Evolutionary conservation across 30 jellyfish, hydroid and myxozoan genomes (phyloP).

Genomic region (Nemopilema nomurai): DNA sequence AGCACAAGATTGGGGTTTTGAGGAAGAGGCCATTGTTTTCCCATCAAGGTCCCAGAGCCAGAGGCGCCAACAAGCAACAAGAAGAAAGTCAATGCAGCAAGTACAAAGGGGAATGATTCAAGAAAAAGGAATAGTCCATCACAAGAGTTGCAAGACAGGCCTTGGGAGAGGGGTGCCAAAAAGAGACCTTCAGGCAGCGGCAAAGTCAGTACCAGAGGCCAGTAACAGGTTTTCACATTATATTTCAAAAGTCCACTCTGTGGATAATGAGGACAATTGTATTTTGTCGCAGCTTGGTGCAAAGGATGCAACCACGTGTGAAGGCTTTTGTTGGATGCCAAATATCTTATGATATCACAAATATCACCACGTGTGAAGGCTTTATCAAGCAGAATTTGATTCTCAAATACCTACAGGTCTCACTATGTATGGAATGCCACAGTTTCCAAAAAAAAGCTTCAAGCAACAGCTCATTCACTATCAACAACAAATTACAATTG

Average conservation of each 20-base stretch:
- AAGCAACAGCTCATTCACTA: slow-evolving; percentile 18
- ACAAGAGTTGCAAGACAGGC: slow-evolving; percentile 11
- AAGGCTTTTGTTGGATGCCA: slow-evolving; percentile 38
- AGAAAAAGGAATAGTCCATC: slow-evolving; percentile 26
- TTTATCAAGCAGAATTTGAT: slow-evolving; percentile 27
- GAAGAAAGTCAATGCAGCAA: too few species aligned
- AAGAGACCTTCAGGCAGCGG: slow-evolving; percentile 11
- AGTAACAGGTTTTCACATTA: slow-evolving; percentile 31
- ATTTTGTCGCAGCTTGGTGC: not conserved
- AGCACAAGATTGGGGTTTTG: too few species aligned
- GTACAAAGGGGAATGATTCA: too few species aligned
- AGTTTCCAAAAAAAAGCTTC: not conserved
- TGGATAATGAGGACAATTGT: slow-evolving; percentile 24
- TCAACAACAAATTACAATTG: slow-evolving; percentile 15
- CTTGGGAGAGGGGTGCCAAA: slow-evolving; percentile 13
- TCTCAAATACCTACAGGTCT: not conserved
- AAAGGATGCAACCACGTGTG: slow-evolving; percentile 10
- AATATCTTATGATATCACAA: too few species aligned
- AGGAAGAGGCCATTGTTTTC: too few species aligned
- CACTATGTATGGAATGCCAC: not conserved
- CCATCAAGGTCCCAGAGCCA: too few species aligned
- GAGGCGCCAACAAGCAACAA: too few species aligned
- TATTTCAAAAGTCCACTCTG: not conserved
- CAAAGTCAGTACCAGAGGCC: slow-evolving; percentile 58
- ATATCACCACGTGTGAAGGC: slow-evolving; percentile 12